Evolutionary conservation across 2,888 invertebrate genomes (phyloP), one percentile per base, ranked within the genome.

Genomic region (Coleophora flavipennella): DNA sequence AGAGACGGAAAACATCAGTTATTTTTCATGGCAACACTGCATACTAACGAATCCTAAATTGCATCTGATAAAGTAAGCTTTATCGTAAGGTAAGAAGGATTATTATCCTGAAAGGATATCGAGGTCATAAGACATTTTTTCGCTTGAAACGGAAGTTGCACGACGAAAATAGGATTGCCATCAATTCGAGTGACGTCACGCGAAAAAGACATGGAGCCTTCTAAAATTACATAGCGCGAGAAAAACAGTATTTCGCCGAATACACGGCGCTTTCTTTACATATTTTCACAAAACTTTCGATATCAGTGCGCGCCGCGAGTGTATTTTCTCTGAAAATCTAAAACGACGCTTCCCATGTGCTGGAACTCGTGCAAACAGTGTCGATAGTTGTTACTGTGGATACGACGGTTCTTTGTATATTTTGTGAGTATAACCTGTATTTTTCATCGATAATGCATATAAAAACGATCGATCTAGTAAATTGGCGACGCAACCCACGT

Each of bases 151-250:
- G 78, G 79, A 81, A 80, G 67, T 77, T 59, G 67, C 65, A 76
- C 68, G 76, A 76, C 68, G 76, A 79, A 83, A 84, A 81, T 83
- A 83, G 80, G 81, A 80, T 80, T 79, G 83, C 81, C 84, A 80
- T 81, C 84, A 74, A 75, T 79, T 69, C 61, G 64, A 65, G 71
- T 85, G 85, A 85, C 85, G 85, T 85, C 85, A 84, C 71, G 55
- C 58, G 54, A 73, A 67, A 67, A 71, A 76, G 72, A 64, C 62
- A 71, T 70, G 66, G 67, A 68, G 74, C 70, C 76, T 69, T 79
- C 83, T 85, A 84, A 83, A 78, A 81, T 85, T 85, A 85, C 84
- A 77, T 65, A 59, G 57, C 63, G 69, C 67, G 59, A 68, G 60
- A 66, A 76, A 74, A 74, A 70, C 63, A 61, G 63, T 68, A 70